phyloP scores from a whole-genome alignment of 2,113 vertebrate species.

The Chaenogobius annularis region DNA sequence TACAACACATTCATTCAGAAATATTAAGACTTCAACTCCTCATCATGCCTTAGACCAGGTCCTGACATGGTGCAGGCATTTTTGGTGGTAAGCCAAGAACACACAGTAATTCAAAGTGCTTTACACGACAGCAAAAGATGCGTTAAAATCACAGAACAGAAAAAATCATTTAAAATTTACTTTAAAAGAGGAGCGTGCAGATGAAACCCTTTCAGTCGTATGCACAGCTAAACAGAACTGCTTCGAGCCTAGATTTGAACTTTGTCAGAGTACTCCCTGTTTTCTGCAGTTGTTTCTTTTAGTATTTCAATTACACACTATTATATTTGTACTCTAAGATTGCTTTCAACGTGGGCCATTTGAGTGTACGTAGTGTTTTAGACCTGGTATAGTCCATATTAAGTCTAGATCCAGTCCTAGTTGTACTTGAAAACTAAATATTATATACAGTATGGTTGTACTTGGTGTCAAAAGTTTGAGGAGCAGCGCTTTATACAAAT shows the following conservation, averaged over 20 bases:
- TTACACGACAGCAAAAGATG: no score
- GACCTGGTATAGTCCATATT: background rate
- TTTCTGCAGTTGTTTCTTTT: background rate
- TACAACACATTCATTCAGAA: conserved; percentile 12
- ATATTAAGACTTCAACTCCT: background rate
- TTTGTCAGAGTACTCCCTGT: background rate
- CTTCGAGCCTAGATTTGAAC: no score
- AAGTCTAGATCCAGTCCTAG: background rate
- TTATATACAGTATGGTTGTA: background rate
- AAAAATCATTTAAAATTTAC: no score
- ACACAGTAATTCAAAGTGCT: no score
- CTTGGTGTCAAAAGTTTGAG: background rate
- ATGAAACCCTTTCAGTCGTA: no score
- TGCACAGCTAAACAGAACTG: no score
- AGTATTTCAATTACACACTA: background rate
- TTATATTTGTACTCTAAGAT: background rate
- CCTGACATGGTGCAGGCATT: background rate
- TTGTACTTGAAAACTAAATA: no score
- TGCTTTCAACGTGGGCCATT: no score
- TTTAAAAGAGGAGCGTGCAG: no score
- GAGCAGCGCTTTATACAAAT: background rate
- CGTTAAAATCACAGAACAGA: no score
- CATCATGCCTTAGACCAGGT: background rate
- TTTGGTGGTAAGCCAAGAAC: no score
- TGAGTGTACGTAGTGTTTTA: background rate